phyloP scores from a whole-genome alignment of 2,888 invertebrate genomes.

The Andricus quercusramuli region DNA sequence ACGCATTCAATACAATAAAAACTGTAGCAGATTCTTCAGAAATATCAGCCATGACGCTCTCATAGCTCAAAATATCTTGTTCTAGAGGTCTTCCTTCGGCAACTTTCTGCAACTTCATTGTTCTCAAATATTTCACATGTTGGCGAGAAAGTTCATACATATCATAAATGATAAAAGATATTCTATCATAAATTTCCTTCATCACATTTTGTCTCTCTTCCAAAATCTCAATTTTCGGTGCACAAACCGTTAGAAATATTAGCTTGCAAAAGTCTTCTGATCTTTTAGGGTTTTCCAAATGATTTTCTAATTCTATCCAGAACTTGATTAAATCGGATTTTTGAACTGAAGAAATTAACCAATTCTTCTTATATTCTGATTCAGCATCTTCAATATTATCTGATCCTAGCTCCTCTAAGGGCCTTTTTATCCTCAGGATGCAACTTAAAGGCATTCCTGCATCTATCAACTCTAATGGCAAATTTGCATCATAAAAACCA shows the following conservation, averaged over 20 bases:
- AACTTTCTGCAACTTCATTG: slow-evolving; percentile 74
- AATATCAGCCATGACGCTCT: slow-evolving; percentile 55
- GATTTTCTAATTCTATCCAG: slow-evolving; percentile 60
- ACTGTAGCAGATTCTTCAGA: slow-evolving; percentile 64
- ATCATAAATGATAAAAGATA: slow-evolving; percentile 80
- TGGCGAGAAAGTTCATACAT: slow-evolving; percentile 80
- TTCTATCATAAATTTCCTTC: slow-evolving; percentile 79
- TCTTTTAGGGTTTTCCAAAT: slow-evolving; percentile 60
- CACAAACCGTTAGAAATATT: slow-evolving; percentile 58
- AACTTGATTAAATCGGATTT: slow-evolving; percentile 54
- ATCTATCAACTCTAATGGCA: slow-evolving; percentile 64
- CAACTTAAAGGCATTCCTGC: slow-evolving; percentile 66
- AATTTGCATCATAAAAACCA: slow-evolving; percentile 76
- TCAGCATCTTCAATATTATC: background rate
- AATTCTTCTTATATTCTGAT: background rate
- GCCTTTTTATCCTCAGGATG: slow-evolving; percentile 65
- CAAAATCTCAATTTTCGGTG: slow-evolving; percentile 46
- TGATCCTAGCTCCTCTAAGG: slow-evolving; percentile 44
- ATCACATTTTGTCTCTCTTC: slow-evolving; percentile 46
- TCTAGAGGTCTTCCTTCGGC: slow-evolving; percentile 43
- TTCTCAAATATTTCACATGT: slow-evolving; percentile 79
- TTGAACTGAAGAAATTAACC: background rate
- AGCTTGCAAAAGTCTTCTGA: slow-evolving; percentile 64
- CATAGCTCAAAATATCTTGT: slow-evolving; percentile 56
- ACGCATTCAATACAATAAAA: slow-evolving; percentile 63